Percentiles rank a stretch among this genome's conserved stretches.
phyloP scores from a whole-genome alignment of 2,888 invertebrate genomes.

The Caenorhabditis uteleia region DNA sequence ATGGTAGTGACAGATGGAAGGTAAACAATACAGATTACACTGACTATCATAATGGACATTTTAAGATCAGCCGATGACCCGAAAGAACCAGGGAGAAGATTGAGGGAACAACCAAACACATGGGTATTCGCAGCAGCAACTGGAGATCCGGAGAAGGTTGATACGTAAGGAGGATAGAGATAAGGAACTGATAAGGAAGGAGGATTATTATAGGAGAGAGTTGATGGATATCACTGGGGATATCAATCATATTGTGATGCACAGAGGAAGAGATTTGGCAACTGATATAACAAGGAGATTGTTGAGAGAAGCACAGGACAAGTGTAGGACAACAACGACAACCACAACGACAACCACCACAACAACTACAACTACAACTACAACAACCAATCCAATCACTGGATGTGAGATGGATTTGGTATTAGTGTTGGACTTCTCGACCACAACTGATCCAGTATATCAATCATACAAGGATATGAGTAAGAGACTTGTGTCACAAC shows the following conservation, averaged over 20 bases:
- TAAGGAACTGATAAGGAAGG: not conserved
- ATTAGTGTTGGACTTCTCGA: slow-evolving; percentile 66
- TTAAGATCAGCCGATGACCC: slow-evolving; percentile 57
- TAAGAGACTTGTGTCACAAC: slow-evolving; percentile 49
- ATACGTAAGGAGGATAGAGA: slow-evolving; percentile 44
- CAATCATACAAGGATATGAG: slow-evolving; percentile 60
- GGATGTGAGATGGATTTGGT: slow-evolving; percentile 66
- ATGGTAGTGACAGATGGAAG: slow-evolving; percentile 66
- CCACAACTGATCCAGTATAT: slow-evolving; percentile 66
- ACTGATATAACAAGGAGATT: slow-evolving; percentile 61
- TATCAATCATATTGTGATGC: slow-evolving; percentile 65
- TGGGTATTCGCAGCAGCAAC: slow-evolving; percentile 67
- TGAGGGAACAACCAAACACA: slow-evolving; percentile 53
- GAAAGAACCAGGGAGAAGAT: slow-evolving; percentile 44
- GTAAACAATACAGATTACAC: slow-evolving; percentile 6
- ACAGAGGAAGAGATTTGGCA: slow-evolving; percentile 63
- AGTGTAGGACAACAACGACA: slow-evolving; percentile 60
- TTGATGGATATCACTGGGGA: slow-evolving; percentile 64
- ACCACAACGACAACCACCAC: slow-evolving; percentile 61
- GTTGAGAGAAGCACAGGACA: slow-evolving; percentile 59
- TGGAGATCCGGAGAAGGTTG: slow-evolving; percentile 62
- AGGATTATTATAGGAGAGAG: slow-evolving; percentile 55
- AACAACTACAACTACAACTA: slow-evolving; percentile 64
- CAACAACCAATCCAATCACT: slow-evolving; percentile 63
- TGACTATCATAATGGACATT: not conserved